Evolutionary conservation across 2,797 vertebrate species (phyloP).

Genomic region (Tapirus indicus): DNA sequence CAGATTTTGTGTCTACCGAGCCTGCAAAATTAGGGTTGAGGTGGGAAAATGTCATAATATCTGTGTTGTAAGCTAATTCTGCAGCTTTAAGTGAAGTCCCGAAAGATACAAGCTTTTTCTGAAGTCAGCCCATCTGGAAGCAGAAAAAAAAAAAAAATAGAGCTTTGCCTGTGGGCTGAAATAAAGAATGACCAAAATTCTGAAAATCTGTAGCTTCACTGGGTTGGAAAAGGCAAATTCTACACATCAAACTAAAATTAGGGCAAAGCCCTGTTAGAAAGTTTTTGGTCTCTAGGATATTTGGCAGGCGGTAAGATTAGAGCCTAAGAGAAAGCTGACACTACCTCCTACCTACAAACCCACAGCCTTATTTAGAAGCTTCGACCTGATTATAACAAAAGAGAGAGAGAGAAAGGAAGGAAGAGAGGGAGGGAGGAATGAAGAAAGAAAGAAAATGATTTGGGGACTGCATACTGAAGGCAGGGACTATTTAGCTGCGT

Average conservation of each 20-base stretch:
- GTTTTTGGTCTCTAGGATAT: not conserved
- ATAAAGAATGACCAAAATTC: constrained; percentile 19
- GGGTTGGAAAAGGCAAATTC: not conserved
- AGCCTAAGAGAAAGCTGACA: not conserved
- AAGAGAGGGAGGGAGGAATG: not conserved
- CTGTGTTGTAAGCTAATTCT: not conserved
- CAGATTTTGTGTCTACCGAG: not conserved
- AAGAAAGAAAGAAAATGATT: not conserved
- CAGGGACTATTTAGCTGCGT: not conserved
- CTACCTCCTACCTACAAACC: not conserved
- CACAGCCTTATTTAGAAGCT: not conserved
- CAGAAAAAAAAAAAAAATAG: not conserved
- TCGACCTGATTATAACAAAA: not conserved
- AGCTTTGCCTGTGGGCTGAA: not conserved
- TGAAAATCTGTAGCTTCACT: not conserved
- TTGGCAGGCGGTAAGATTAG: not conserved
- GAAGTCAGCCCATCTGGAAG: not conserved
- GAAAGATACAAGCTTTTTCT: constrained; percentile 10
- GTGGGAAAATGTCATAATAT: not conserved
- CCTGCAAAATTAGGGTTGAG: not conserved
- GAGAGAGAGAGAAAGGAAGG: fast-evolving
- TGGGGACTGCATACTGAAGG: not conserved
- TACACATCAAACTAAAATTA: not conserved
- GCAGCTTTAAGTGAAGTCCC: not conserved
- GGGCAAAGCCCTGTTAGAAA: not conserved